Percentiles rank a stretch among this genome's conserved stretches.
These are phyloP conservation scores for Plumapathes pennacea DNA, from an alignment of 92 coral and sea anemone species.

Conservation along the genomic window DNA sequence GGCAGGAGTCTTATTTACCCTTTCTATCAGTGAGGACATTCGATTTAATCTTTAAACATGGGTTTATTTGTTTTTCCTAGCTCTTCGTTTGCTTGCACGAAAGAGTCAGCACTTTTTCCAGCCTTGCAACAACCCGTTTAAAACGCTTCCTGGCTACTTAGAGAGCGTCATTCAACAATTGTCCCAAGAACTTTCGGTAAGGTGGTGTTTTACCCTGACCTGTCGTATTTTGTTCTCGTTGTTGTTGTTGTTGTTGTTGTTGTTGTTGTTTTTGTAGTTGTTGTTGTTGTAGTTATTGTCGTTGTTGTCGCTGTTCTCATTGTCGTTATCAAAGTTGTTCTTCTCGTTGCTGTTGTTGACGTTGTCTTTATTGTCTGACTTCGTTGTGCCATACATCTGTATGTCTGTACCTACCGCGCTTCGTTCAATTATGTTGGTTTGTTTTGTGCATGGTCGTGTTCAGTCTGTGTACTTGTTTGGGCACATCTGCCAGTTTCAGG, in stretches of 20 bases:
- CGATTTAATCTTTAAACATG: background rate
- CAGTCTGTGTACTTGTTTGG: no score
- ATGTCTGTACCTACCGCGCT: background rate
- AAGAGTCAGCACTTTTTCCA: conserved; percentile 98
- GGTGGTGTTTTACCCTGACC: background rate
- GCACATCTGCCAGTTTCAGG: no score
- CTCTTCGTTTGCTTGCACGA: conserved; percentile 89
- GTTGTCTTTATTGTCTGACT: background rate
- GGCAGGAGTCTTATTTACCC: background rate
- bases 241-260: background rate
- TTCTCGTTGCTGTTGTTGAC: background rate
- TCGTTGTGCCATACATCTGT: background rate
- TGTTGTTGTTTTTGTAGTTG: background rate
- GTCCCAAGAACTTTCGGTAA: conserved; percentile 72
- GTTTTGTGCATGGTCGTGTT: no score
- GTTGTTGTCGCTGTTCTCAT: background rate
- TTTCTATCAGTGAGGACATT: background rate
- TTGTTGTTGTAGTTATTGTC: background rate
- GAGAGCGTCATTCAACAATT: conserved; percentile 86
- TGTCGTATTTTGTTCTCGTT: background rate
- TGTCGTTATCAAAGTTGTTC: background rate
- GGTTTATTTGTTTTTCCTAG: conserved; percentile 23
- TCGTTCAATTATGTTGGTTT: background rate
- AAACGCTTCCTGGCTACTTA: conserved; percentile 88
- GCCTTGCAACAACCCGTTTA: conserved; percentile 92